These are phyloP conservation scores for Galeopsomyia nigrocyanea DNA, from an alignment of 2,888 invertebrate genomes.

Conservation along the genomic window DNA sequence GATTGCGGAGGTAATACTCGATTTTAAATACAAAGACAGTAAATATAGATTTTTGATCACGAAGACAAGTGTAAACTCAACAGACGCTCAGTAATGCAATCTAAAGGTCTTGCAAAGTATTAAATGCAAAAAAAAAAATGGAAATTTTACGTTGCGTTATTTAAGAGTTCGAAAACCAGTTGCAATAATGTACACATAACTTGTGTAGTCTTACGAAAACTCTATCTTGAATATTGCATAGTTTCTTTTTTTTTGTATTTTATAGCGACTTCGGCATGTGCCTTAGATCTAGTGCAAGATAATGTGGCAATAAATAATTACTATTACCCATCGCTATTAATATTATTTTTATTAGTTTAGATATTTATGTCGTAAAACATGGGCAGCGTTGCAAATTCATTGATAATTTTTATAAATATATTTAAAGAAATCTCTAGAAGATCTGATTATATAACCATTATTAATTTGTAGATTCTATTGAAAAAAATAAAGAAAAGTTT, in stretches of 20 bases:
- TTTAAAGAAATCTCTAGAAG: constrained; percentile 54
- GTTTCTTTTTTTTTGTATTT: constrained; percentile 55
- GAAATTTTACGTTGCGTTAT: constrained; percentile 32
- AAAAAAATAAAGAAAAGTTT: constrained; percentile 16
- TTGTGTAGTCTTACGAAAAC: constrained; percentile 44
- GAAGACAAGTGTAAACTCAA: too few relatives aligned
- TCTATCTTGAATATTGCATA: constrained; percentile 49
- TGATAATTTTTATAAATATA: constrained; percentile 51
- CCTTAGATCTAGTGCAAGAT: constrained; percentile 59
- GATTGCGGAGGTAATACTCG: constrained; percentile 39
- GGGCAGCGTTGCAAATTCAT: constrained; percentile 14
- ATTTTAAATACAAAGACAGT: constrained; percentile 32
- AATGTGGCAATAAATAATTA: constrained; percentile 63
- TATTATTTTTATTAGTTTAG: constrained; percentile 36
- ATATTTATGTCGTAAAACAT: constrained; percentile 8
- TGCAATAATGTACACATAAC: constrained; percentile 25
- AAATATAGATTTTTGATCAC: background rate
- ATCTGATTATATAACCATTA: constrained; percentile 58
- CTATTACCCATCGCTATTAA: constrained; percentile 35
- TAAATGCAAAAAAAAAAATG: constrained; percentile 31
- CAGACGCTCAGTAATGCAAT: too few relatives aligned
- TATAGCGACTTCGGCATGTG: constrained; percentile 59
- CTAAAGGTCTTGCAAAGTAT: constrained; percentile 1
- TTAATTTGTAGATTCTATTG: constrained; percentile 27
- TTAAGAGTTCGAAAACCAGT: constrained; percentile 45